These are phyloP conservation scores for Cheilosia vulpina DNA, from an alignment of 2,888 invertebrate species.

Conservation along the genomic window DNA sequence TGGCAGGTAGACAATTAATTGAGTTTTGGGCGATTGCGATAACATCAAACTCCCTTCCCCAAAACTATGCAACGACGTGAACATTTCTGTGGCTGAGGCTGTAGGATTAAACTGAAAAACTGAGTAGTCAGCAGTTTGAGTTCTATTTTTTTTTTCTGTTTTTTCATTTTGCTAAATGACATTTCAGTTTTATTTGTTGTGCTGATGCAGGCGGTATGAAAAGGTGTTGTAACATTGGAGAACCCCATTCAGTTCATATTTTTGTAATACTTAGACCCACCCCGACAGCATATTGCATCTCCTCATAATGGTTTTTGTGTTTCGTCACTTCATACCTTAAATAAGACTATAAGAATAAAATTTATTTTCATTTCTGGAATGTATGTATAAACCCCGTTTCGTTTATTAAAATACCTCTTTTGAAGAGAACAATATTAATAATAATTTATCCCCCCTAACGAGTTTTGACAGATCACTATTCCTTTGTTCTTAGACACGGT, in stretches of 20 bases:
- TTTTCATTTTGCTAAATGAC: constrained; percentile 22
- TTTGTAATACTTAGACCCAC: not conserved
- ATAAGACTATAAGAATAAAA: constrained; percentile 14
- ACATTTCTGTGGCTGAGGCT: constrained; percentile 18
- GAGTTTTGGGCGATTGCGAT: constrained; percentile 48
- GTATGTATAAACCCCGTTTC: constrained; percentile 31
- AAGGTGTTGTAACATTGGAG: constrained; percentile 15
- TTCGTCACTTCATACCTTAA: constrained; percentile 35
- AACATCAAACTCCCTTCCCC: not conserved
- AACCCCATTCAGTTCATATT: constrained; percentile 1
- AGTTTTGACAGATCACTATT: constrained; percentile 68
- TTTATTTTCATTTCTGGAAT: constrained; percentile 48
- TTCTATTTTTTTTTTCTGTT: not conserved
- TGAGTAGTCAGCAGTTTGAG: constrained; percentile 21
- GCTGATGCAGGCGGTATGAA: constrained; percentile 24
- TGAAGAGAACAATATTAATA: constrained; percentile 31
- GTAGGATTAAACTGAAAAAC: constrained; percentile 34
- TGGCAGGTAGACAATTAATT: constrained; percentile 48
- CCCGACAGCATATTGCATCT: constrained; percentile 27
- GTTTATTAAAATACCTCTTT: constrained; percentile 1
- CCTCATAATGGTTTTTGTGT: constrained; percentile 7
- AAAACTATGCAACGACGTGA: constrained; percentile 16
- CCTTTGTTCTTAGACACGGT: constrained; percentile 71
- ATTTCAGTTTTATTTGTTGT: constrained; percentile 32
- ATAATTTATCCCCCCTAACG: constrained; percentile 30